Percentiles rank a stretch among this genome's conserved stretches.
phyloP scores from a whole-genome alignment of 2,113 vertebrate genomes.

The Gnathonemus echidnorhynchus region DNA sequence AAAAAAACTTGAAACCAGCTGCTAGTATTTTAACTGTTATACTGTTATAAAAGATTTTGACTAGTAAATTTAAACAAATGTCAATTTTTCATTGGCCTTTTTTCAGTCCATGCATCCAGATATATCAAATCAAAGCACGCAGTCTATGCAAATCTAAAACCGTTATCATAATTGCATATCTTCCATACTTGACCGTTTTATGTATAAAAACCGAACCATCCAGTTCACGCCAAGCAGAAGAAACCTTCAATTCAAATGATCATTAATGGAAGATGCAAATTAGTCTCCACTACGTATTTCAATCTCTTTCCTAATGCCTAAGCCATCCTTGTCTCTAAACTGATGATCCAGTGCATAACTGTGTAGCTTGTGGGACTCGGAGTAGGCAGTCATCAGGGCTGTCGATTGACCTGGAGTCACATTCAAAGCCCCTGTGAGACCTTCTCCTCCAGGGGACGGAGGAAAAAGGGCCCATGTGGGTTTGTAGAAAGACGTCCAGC shows the following conservation, averaged over 20 bases:
- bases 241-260: neutral
- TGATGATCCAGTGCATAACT: neutral
- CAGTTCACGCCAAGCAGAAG: neutral
- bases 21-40: neutral
- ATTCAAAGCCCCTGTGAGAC: neutral
- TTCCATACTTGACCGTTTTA: neutral
- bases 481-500: neutral
- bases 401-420: neutral
- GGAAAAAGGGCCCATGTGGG: neutral
- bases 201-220: neutral
- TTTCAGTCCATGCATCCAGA: neutral
- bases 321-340: neutral
- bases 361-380: neutral
- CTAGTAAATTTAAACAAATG: conserved; percentile 1
- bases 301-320: neutral
- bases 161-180: neutral
- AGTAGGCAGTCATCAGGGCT: neutral
- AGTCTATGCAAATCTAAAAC: neutral
- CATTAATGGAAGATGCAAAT: neutral
- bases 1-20: neutral
- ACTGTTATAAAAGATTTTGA: neutral
- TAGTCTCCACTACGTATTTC: neutral
- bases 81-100: neutral
- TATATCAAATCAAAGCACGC: neutral
- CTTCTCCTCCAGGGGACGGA: neutral